Conservation (phyloP, 2,888 invertebrate species). For the Pomacea canaliculata region DNA sequence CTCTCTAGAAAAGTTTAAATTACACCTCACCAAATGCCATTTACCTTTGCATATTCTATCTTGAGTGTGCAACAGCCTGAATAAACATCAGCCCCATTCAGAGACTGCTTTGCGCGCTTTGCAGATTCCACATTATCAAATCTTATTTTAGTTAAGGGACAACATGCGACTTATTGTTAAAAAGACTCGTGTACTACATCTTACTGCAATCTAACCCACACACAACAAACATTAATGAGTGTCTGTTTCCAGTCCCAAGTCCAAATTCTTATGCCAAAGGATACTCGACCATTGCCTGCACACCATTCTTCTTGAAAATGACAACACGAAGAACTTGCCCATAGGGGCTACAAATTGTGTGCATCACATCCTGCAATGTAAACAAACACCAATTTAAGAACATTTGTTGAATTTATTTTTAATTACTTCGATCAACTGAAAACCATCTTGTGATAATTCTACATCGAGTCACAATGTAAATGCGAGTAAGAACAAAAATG, state of each 20-base stretch:
- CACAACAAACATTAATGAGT: no score
- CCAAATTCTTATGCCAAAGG: slow-evolving; percentile 74
- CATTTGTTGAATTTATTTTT: background rate
- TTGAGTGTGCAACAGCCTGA: slow-evolving; percentile 99
- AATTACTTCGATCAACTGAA: background rate
- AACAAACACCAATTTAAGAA: slow-evolving; percentile 52
- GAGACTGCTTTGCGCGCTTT: slow-evolving; percentile 90
- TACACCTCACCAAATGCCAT: background rate
- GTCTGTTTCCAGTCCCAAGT: no score
- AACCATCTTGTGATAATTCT: no score
- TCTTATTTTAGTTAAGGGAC: slow-evolving; percentile 76
- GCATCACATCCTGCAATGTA: slow-evolving; percentile 92
- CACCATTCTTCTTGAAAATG: slow-evolving; percentile 98
- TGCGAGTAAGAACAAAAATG: background rate
- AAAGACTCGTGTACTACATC: background rate
- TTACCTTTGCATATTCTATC: slow-evolving; percentile 99
- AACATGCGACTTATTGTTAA: background rate
- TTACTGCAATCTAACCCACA: background rate
- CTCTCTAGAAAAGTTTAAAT: background rate
- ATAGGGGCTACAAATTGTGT: slow-evolving; percentile 95
- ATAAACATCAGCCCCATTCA: slow-evolving; percentile 99
- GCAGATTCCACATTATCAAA: slow-evolving; percentile 96
- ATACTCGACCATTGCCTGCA: slow-evolving; percentile 99
- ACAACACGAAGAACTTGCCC: slow-evolving; percentile 97
- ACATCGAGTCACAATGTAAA: no score